These are phyloP conservation scores for Lissonota sp. DNA, from an alignment of 2,888 invertebrate genomes.

Conservation along the genomic window DNA sequence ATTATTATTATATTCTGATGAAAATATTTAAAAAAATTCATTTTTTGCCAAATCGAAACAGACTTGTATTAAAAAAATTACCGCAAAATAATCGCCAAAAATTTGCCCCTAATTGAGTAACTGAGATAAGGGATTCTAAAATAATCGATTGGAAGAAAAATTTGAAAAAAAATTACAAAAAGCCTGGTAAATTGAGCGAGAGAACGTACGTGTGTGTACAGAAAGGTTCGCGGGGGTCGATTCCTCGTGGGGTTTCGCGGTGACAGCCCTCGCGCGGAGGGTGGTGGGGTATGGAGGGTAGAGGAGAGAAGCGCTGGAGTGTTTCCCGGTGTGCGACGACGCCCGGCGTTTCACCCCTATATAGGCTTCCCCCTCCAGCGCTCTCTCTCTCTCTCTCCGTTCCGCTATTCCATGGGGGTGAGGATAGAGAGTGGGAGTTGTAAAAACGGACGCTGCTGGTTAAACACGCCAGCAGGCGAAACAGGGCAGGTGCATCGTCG, in stretches of 20 bases:
- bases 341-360: conserved; percentile 57
- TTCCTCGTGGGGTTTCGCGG: conserved; percentile 65
- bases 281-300: background rate
- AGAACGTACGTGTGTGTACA: conserved; percentile 7
- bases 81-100: no score
- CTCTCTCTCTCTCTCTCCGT: conserved; percentile 51
- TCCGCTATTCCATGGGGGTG: conserved; percentile 45
- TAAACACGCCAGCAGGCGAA: conserved; percentile 57
- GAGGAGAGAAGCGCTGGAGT: conserved; percentile 25
- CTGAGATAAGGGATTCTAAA: no score
- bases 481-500: conserved; percentile 57
- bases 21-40: no score
- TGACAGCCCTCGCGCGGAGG: conserved; percentile 55
- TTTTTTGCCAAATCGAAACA: no score
- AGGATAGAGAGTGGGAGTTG: background rate
- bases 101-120: no score
- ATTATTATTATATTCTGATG: no score
- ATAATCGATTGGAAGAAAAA: no score
- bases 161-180: no score
- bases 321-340: conserved; percentile 54
- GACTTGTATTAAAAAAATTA: no score
- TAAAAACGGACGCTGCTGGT: conserved; percentile 41
- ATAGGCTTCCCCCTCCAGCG: conserved; percentile 46
- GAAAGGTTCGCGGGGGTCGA: conserved; percentile 49
- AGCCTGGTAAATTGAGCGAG: background rate